Conservation (phyloP, 2,797 vertebrate species). For the Lerista edwardsae region DNA sequence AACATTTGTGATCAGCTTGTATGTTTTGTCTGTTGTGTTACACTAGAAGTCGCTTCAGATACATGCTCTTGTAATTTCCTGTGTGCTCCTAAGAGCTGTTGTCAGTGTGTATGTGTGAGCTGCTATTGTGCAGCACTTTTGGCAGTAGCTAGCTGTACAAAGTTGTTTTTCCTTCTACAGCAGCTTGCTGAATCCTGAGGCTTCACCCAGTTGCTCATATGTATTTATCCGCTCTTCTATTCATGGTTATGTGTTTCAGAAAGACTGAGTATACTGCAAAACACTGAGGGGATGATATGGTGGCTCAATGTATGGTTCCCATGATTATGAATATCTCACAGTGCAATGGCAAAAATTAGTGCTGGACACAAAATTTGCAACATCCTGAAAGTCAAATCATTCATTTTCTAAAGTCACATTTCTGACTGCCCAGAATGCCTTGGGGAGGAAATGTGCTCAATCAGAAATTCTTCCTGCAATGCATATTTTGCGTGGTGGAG, state of each 20-base stretch:
- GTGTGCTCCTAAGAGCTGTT: slow-evolving; percentile 7
- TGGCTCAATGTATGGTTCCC: neutral
- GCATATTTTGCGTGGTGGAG: neutral
- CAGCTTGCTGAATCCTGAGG: slow-evolving; percentile 44
- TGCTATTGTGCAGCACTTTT: neutral
- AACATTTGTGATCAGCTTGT: slow-evolving; percentile 32
- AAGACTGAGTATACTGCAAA: slow-evolving; percentile 1
- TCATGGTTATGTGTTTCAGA: slow-evolving; percentile 30
- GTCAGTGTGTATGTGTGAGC: neutral
- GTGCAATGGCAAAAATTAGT: neutral
- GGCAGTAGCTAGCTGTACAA: neutral
- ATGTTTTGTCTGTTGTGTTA: slow-evolving; percentile 35
- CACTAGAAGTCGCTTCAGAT: slow-evolving; percentile 31
- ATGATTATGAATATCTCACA: neutral
- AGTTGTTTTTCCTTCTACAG: neutral
- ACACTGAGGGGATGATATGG: slow-evolving; percentile 42
- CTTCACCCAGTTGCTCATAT: slow-evolving; percentile 15
- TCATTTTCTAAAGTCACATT: neutral
- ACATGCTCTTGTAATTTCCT: neutral
- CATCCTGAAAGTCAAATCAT: neutral
- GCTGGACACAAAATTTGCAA: neutral
- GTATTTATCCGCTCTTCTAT: slow-evolving; percentile 44
- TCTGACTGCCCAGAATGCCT: neutral
- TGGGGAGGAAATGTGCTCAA: neutral
- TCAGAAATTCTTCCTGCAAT: neutral